Percentiles rank a stretch among this genome's conserved stretches.
Evolutionary conservation across 1,140 invertebrate genomes (phyloP).

Genomic region (Drosophila ercepeae): DNA sequence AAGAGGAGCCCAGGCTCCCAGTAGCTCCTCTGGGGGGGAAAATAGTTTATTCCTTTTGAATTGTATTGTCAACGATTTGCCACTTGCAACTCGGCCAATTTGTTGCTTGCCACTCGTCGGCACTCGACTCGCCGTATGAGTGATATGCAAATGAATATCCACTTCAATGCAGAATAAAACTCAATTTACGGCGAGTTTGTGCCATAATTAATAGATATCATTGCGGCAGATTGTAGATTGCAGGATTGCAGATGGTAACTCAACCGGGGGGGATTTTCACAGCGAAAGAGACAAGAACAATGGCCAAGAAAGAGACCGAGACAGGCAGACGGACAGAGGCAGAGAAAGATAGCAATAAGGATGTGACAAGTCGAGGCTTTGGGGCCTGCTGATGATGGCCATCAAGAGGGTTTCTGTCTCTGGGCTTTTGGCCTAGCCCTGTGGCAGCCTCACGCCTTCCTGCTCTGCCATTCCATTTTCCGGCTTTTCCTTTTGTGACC

Average conservation of each 20-base stretch:
- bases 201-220: conserved; percentile 51
- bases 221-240: conserved; percentile 42
- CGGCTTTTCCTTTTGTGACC: conserved; percentile 15
- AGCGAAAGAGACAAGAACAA: background rate
- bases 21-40: background rate
- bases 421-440: no score
- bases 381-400: conserved; percentile 48
- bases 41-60: conserved; percentile 30
- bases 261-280: background rate
- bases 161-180: conserved; percentile 39
- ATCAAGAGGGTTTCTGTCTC: conserved; percentile 40
- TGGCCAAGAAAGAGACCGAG: background rate
- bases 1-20: background rate
- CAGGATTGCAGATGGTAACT: conserved; percentile 6
- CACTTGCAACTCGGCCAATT: conserved; percentile 39
- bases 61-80: conserved; percentile 39
- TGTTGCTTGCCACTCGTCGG: conserved; percentile 28
- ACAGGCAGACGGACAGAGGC: background rate
- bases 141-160: conserved; percentile 49
- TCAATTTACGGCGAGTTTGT: conserved; percentile 41
- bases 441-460: no score
- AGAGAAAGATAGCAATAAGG: conserved; percentile 1
- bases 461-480: background rate
- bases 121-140: conserved; percentile 37
- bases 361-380: conserved; percentile 43